Base-by-base conservation (phyloP, 2,888 invertebrate species). In the Zootermopsis nevadensis region DNA sequence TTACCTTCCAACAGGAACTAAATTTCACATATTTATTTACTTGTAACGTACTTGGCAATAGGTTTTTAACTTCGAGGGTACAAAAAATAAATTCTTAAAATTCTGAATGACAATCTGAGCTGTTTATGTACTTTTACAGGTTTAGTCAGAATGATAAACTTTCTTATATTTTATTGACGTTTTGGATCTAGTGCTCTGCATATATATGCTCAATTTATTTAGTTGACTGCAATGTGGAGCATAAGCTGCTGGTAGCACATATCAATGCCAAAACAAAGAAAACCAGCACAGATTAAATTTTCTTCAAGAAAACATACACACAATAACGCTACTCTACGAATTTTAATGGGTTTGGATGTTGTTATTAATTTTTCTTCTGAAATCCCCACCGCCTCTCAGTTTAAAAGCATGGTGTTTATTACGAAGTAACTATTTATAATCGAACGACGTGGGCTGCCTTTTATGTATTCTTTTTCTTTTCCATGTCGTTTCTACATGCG, bases 341-440 rank as follows among this genome's bases (percentile, higher is more conserved):
- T 4, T 15, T 69, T 33, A 33, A 33, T 69, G 69, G 31, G 33
- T 31, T 33, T 33, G 31, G 2, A 8, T 69, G 15, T 69, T 33
- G 3, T 69, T 69, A 30, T 69, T 33, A 33, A 30, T 22, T 69
- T 31, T 0, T 19, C 33, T 69, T 69, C 22, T 33, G 33, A 12
- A 69, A 69, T 69, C 19, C 69, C 0, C 24, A 30, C 22, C 12
- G 31, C 33, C 15, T 69, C 69, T 60, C 60, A 27, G n/a, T 27
- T 15, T 30, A 69, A 33, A 22, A 33, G 33, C 69, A 33, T 4
- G 30, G 27, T 2, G 66, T 1, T 66, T 66, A n/a, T 66, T 66
- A 30, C 66, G 69, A 69, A 33, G 33, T 6, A 33, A 33, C 69
- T 69, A 69, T 69, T 69, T 69, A 69, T 69, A 69, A 27, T 27